Base-by-base conservation (phyloP, 2,888 invertebrate species). In the Andrena fulva region DNA sequence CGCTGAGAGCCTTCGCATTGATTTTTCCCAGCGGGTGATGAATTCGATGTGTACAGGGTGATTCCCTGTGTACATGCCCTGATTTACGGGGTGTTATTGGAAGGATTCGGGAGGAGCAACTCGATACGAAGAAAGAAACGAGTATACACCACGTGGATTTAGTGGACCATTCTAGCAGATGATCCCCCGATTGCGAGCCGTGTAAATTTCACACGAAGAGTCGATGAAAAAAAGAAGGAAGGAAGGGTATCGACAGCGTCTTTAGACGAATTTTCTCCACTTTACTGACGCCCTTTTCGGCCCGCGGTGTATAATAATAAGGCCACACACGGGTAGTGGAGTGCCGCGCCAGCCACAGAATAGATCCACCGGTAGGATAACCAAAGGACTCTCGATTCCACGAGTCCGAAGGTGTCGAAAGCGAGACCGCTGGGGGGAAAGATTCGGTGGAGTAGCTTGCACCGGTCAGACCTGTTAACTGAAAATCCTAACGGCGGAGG, bases 271-370 rank as follows among this genome's bases (percentile, higher is more conserved):
- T 54, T 62, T 69, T 71, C 64, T 71, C 72, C 78, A 31, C 64
- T 71, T 75, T 54, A 52, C 73, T 20, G 73, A 20, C 66, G 56
- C 76, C 70, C 63, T 83, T 83, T 63, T 78, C 59, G 50, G 62
- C 33, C 60, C 63, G 50, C 35, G 29, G 52, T 70, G 73, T 71
- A 76, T 80, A 83, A 84, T 73, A 80, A 84, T 83, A 80, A 80
- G 83, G 80, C 84, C 83, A 84, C 84, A 84, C 84, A 77, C 84
- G 84, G 42, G 56, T 56, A 76, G 75, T 54, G 31, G 52, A 56
- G 20, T 70, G 33, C 70, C 64, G 12, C 62, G 64, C 70, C 84
- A 67, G 69, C 66, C 70, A 63, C 31, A 74, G 76, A 73, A 77
- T 50, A 77, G 83, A 83, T 77, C n/a, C 71, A 56, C 24, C 67